phyloP scores from a whole-genome alignment of 2,113 vertebrate species.

The Chionomys nivalis region DNA sequence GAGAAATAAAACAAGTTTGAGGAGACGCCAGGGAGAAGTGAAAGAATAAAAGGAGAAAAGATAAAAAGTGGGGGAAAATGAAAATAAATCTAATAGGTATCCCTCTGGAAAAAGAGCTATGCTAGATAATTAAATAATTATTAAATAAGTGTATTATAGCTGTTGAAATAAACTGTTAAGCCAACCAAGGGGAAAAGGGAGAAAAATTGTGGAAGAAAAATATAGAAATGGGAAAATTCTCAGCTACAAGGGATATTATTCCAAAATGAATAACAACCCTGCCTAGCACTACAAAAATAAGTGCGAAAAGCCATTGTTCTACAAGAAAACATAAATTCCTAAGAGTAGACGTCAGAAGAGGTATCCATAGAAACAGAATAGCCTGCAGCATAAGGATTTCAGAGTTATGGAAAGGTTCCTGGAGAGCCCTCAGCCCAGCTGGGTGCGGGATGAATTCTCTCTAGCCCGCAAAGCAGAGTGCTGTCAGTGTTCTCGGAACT shows the following conservation, averaged over 20 bases:
- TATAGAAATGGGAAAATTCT: conserved; percentile 26
- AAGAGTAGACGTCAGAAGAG: conserved; percentile 4
- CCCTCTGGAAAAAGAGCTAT: neutral
- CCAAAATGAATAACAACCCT: neutral
- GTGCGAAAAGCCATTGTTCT: conserved; percentile 25
- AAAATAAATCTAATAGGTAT: neutral
- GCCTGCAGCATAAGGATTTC: neutral
- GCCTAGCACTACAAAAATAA: neutral
- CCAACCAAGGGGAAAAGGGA: neutral
- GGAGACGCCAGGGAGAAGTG: neutral
- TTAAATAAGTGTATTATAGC: neutral
- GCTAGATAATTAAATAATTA: neutral
- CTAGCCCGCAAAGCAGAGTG: neutral
- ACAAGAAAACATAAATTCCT: neutral
- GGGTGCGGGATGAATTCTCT: neutral
- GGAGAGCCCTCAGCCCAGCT: neutral
- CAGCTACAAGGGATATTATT: neutral
- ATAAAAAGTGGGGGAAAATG: neutral
- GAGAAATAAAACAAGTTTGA: neutral
- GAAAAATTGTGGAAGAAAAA: neutral
- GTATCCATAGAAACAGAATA: conserved; percentile 11
- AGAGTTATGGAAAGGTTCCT: neutral
- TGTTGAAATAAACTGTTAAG: neutral
- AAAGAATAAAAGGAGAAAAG: neutral
- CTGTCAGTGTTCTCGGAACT: neutral